Percentiles rank a stretch among this genome's conserved stretches.
These are phyloP conservation scores for Pangasius sanitwongsei DNA, from an alignment of 2,797 vertebrate species.

Conservation along the genomic window DNA sequence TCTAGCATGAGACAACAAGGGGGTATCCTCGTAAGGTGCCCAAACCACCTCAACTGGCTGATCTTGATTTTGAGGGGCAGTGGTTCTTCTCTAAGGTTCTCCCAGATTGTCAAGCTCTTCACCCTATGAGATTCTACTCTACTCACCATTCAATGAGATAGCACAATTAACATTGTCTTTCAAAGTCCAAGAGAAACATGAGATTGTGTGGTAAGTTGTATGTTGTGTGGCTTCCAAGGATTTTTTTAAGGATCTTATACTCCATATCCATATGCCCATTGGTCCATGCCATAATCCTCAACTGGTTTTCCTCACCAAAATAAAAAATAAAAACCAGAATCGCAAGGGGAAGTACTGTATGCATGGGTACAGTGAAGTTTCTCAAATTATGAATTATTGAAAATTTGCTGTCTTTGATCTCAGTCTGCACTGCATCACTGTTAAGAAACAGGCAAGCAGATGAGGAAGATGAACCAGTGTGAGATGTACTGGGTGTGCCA, in stretches of 20 bases:
- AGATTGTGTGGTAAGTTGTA: not conserved
- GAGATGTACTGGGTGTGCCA: not conserved
- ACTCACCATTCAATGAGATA: not conserved
- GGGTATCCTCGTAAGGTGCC: not conserved
- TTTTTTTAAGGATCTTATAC: not conserved
- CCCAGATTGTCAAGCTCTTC: not conserved
- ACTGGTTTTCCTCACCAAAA: not conserved
- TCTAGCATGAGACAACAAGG: not conserved
- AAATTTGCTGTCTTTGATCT: not conserved
- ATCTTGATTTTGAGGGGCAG: not conserved
- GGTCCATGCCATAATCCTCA: not conserved
- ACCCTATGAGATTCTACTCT: no score
- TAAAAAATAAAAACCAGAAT: constrained; percentile 2
- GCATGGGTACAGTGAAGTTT: not conserved
- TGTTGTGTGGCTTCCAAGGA: not conserved
- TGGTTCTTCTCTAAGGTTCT: not conserved
- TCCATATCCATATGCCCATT: not conserved
- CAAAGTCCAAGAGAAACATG: not conserved
- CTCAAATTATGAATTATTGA: not conserved
- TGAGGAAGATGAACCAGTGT: not conserved
- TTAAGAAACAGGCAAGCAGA: not conserved
- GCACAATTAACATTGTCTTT: not conserved
- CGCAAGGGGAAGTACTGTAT: not conserved
- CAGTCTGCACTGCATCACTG: not conserved
- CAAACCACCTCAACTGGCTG: not conserved